Evolutionary conservation across 2,113 vertebrate species (phyloP), one percentile per base, ranked within the genome.

Genomic region (Cygnus buccinator): DNA sequence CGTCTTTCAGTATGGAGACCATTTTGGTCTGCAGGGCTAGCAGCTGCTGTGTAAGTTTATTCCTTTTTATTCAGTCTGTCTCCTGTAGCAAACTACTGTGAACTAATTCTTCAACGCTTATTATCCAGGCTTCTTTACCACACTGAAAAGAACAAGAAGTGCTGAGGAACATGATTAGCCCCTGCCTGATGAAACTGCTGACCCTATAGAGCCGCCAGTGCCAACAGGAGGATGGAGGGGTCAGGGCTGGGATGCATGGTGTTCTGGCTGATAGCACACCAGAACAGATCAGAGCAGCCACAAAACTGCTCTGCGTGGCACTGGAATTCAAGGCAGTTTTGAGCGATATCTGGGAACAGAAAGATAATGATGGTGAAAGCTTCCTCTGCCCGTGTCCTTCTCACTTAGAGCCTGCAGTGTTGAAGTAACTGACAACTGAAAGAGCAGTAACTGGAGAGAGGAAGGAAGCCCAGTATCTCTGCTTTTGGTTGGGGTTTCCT

Each of bases 21-120:
- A n/a, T 59, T 91, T 85, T 31, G 87, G 2, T 84, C 82, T 85
- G 54, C 58, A 62, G 43, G 74, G 58, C 78, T 95, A 82, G 78
- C 78, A 94, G 73, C 70, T 93, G 39, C 87, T 95, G 44, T 79
- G 33, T 84, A 74, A 92, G 83, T 93, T 94, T 82, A 85, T 75
- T 70, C 46, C 74, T 83, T 93, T 93, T 91, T 79, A 95, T 85
- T 83, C 58, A 80, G 31, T 55, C 43, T 86, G 81, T 55, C 81
- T 94, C 58, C 41, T 4, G 20, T 46, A 93, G 74, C 17, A 81
- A 87, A 52, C 55, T 83, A 41, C 74, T 76, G 58, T 83, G 84
- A 95, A 93, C 73, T 76, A 77, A 20, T 83, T 95, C 87, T 90
- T 85, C 58, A 25, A 55, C 54, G 11, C 28, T 89, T 43, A 66